phyloP scores from a whole-genome alignment of 2,113 vertebrate genomes.

The Sapajus apella region DNA sequence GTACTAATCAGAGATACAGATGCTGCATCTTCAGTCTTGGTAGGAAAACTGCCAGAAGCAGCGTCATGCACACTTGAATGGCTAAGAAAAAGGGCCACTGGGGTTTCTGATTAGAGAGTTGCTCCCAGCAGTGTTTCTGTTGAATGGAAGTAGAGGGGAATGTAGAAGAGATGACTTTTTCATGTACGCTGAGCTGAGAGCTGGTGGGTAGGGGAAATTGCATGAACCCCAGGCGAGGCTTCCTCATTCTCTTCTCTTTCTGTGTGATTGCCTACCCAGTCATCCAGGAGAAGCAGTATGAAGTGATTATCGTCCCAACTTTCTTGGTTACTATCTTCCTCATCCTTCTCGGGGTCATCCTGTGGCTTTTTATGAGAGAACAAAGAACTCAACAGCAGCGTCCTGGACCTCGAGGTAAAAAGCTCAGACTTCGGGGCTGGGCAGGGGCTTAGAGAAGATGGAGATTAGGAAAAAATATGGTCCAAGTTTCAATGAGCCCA shows the following conservation, averaged over 20 bases:
- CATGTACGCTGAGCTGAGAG: not conserved
- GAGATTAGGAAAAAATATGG: not conserved
- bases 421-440: not conserved
- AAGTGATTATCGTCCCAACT: slow-evolving; percentile 84
- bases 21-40: not conserved
- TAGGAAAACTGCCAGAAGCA: not conserved
- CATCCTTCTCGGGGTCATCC: slow-evolving; percentile 82
- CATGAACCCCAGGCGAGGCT: not conserved
- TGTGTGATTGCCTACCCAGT: slow-evolving; percentile 69
- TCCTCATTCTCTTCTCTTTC: not conserved
- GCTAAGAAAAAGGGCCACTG: not conserved
- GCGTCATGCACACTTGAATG: not conserved
- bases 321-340: slow-evolving; percentile 82
- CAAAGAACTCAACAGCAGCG: slow-evolving; percentile 71
- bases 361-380: slow-evolving; percentile 85
- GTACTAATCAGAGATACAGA: not conserved
- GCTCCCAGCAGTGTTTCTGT: not conserved
- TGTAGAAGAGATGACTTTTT: not conserved
- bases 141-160: not conserved
- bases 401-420: slow-evolving; percentile 57
- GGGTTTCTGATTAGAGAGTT: not conserved
- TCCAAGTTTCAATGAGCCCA: not conserved
- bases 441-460: not conserved
- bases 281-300: slow-evolving; percentile 80
- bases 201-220: not conserved